Conservation (phyloP, 2,888 invertebrate genomes). For the Drosophila greeni region DNA sequence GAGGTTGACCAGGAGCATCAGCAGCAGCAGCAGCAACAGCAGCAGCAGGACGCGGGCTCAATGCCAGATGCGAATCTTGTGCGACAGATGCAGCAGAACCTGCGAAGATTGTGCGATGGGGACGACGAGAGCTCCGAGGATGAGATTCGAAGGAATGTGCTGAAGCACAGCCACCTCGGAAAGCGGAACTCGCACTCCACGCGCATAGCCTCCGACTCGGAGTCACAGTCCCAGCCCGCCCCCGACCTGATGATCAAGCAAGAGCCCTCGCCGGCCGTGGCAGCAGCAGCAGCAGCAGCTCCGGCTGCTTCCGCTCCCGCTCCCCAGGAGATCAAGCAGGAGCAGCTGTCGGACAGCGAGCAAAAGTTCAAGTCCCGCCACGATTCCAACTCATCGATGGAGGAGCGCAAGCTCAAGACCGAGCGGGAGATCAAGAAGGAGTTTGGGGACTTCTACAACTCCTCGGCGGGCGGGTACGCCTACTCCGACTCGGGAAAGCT, state of each 20-base stretch:
- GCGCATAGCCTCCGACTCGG: slow-evolving; percentile 87
- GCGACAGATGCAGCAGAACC: slow-evolving; percentile 79
- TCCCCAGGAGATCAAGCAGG: slow-evolving; percentile 81
- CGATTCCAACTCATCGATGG: slow-evolving; percentile 78
- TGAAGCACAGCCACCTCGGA: slow-evolving; percentile 76
- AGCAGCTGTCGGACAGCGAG: slow-evolving; percentile 77
- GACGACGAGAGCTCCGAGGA: slow-evolving; percentile 77
- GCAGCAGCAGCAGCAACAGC: slow-evolving; percentile 3
- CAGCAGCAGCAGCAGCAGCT: not conserved
- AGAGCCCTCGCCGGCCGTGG: slow-evolving; percentile 68
- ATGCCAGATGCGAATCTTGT: slow-evolving; percentile 48
- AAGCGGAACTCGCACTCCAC: slow-evolving; percentile 85
- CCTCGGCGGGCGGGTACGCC: slow-evolving; percentile 23
- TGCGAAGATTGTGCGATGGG: slow-evolving; percentile 79
- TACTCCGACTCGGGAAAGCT: slow-evolving; percentile 51
- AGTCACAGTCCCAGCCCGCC: slow-evolving; percentile 71
- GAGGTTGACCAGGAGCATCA: slow-evolving; percentile 19
- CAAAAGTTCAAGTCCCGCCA: slow-evolving; percentile 62
- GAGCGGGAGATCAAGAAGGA: slow-evolving; percentile 76
- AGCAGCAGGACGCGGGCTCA: not conserved
- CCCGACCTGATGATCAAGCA: slow-evolving; percentile 62
- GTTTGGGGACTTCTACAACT: slow-evolving; percentile 63
- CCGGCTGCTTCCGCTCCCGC: not conserved
- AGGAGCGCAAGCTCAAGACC: slow-evolving; percentile 78
- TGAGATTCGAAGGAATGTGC: slow-evolving; percentile 65